Evolutionary conservation across 2,888 invertebrate species (phyloP).

Genomic region (Antitype chi): DNA sequence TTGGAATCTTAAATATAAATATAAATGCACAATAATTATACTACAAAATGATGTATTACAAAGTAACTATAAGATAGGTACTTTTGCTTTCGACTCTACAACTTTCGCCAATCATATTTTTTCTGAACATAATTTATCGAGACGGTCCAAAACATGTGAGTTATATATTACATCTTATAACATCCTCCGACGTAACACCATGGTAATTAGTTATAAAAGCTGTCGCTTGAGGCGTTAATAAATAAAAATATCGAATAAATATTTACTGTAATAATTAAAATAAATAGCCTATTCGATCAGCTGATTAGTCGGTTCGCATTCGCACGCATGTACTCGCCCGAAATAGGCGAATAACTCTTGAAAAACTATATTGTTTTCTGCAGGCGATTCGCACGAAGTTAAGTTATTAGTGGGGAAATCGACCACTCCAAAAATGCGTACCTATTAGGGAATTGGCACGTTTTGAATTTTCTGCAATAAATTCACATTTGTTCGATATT

Average conservation of each 20-base stretch:
- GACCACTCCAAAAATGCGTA: too few species aligned
- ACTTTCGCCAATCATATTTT: conserved; percentile 63
- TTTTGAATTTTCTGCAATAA: too few species aligned
- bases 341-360: too few species aligned
- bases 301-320: too few species aligned
- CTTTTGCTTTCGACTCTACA: conserved; percentile 47
- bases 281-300: conserved; percentile 3
- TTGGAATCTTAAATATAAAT: conserved; percentile 7
- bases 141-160: conserved; percentile 19
- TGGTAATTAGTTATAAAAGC: conserved; percentile 29
- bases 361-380: too few species aligned
- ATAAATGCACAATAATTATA: conserved; percentile 18
- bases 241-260: conserved; percentile 24
- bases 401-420: too few species aligned
- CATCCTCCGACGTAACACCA: conserved; percentile 36
- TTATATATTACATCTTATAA: conserved; percentile 22
- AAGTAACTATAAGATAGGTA: conserved; percentile 20
- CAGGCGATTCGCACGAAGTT: too few species aligned
- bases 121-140: conserved; percentile 44
- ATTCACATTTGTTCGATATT: too few species aligned
- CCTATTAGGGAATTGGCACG: too few species aligned
- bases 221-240: conserved; percentile 25
- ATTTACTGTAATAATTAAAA: conserved; percentile 30
- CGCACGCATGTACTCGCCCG: too few species aligned
- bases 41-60: conserved; percentile 26